A percentile compares a stretch with the other conserved stretches of the same genome.
Evolutionary conservation across 2,888 invertebrate species (phyloP).

Genomic region (Agonopterix alstromeriana): DNA sequence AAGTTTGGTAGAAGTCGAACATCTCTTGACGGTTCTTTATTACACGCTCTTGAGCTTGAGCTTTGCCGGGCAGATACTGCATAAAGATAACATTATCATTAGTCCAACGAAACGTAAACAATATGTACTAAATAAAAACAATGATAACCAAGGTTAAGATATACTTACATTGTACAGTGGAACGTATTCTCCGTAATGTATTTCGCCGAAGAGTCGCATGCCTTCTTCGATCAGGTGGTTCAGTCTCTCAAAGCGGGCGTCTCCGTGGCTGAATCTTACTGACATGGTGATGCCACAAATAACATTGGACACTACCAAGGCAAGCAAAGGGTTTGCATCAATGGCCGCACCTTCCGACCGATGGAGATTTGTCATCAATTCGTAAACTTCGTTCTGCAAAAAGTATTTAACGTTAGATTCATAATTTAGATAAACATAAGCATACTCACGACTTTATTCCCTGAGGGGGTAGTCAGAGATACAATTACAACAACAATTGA

Average conservation of each 20-base stretch:
- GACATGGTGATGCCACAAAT: conserved; percentile 95
- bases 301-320: conserved; percentile 91
- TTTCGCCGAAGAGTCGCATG: conserved; percentile 89
- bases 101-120: too few relatives aligned
- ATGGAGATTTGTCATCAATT: conserved; percentile 81
- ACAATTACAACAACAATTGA: too few relatives aligned
- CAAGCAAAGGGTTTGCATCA: conserved; percentile 85
- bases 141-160: not conserved
- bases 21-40: conserved; percentile 88
- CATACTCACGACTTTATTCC: too few relatives aligned
- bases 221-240: conserved; percentile 94
- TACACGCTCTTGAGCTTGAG: conserved; percentile 78
- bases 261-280: conserved; percentile 87
- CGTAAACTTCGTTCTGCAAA: conserved; percentile 84
- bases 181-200: conserved; percentile 89
- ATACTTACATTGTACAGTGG: conserved; percentile 81
- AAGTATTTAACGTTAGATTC: not conserved
- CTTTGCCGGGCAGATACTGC: conserved; percentile 79
- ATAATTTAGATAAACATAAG: too few relatives aligned
- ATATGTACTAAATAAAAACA: too few relatives aligned
- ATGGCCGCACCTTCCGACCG: conserved; percentile 81
- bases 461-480: too few relatives aligned
- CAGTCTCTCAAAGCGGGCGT: conserved; percentile 85
- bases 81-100: conserved; percentile 2
- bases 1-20: conserved; percentile 88